Percentiles rank a stretch among this genome's conserved stretches.
Conservation (phyloP, 2,113 vertebrate species). For the Ageneiosus marmoratus region DNA sequence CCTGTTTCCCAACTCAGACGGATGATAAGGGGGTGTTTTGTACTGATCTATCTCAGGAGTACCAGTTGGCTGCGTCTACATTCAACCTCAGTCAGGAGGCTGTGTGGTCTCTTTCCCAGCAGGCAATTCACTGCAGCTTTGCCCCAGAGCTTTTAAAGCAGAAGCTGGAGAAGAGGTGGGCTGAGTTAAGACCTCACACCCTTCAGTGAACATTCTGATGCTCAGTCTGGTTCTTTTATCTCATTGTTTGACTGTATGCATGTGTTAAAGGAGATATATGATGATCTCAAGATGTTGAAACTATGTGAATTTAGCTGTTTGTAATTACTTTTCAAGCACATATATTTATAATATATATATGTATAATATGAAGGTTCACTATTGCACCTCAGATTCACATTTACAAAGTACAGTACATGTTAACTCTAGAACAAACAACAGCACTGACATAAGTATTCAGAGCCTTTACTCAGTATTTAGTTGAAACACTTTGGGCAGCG, state of each 20-base stretch:
- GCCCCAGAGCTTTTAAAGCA: conserved; percentile 78
- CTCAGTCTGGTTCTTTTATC: not conserved
- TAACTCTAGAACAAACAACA: too few species aligned
- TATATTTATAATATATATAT: too few species aligned
- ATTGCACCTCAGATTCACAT: too few species aligned
- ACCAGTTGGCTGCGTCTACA: conserved; percentile 85
- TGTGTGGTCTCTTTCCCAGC: conserved; percentile 85
- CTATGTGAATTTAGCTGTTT: not conserved
- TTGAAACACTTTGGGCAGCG: too few species aligned
- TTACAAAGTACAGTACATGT: too few species aligned
- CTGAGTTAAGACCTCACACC: conserved; percentile 68
- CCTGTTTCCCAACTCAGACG: conserved; percentile 73
- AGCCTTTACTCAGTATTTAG: too few species aligned
- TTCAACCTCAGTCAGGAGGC: conserved; percentile 81
- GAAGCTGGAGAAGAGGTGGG: conserved; percentile 83
- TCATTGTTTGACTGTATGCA: not conserved
- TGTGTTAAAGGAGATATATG: not conserved
- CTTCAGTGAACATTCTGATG: conserved; percentile 50
- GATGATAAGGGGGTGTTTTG: conserved; percentile 96
- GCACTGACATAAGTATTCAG: too few species aligned
- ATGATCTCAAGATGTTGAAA: not conserved
- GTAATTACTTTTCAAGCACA: not conserved
- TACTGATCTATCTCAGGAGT: conserved; percentile 90
- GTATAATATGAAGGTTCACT: too few species aligned
- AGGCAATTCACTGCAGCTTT: conserved; percentile 86